A percentile compares a stretch with the other conserved stretches of the same genome.
Evolutionary conservation across 1,140 invertebrate genomes (phyloP).

Genomic region (Ceratoteleas bidentatus): DNA sequence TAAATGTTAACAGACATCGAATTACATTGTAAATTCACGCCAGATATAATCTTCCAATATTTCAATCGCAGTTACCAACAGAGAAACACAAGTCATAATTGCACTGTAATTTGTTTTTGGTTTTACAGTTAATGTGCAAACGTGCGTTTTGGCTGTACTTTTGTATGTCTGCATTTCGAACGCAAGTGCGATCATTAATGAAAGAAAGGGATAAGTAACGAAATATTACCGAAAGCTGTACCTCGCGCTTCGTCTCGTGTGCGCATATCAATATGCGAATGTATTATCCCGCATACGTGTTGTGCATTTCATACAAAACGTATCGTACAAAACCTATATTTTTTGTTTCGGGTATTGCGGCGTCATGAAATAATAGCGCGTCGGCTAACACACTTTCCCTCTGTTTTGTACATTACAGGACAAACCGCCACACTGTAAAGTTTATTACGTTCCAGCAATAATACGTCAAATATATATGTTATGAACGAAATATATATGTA

Average conservation of each 20-base stretch:
- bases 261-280: slow-evolving; percentile 23
- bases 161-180: too few relatives aligned
- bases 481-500: slow-evolving; percentile 56
- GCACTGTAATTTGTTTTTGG: too few relatives aligned
- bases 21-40: too few relatives aligned
- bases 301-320: slow-evolving; percentile 66
- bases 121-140: too few relatives aligned
- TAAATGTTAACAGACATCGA: too few relatives aligned
- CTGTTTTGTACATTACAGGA: slow-evolving; percentile 73
- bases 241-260: slow-evolving; percentile 38
- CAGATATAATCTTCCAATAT: too few relatives aligned
- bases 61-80: too few relatives aligned
- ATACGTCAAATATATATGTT: slow-evolving; percentile 66
- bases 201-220: slow-evolving; percentile 10
- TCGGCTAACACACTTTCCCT: slow-evolving; percentile 20
- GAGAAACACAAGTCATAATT: too few relatives aligned
- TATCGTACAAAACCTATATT: slow-evolving; percentile 47
- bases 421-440: slow-evolving; percentile 71
- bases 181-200: slow-evolving; percentile 49
- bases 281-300: slow-evolving; percentile 55
- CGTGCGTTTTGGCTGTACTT: too few relatives aligned
- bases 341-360: slow-evolving; percentile 64
- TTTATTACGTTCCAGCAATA: slow-evolving; percentile 68
- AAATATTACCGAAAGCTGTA: slow-evolving; percentile 26
- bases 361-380: slow-evolving; percentile 50